Percentiles rank a stretch among this genome's conserved stretches.
Conservation (phyloP, 2,113 vertebrate species). For the Setophaga coronata region DNA sequence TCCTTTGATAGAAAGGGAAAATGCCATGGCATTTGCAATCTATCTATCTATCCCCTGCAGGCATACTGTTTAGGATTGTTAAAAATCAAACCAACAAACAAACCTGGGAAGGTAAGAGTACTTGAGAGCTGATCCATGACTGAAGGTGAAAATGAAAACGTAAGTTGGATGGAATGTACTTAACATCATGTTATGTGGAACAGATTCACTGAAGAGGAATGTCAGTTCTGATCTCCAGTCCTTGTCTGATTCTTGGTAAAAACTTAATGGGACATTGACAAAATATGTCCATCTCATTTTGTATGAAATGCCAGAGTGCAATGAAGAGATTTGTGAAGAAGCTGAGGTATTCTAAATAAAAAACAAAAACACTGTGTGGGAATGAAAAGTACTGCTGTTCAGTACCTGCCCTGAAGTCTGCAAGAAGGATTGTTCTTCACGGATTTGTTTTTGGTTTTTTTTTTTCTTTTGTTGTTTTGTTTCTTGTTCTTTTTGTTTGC, state of each 20-base stretch:
- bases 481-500: background rate
- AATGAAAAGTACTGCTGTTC: background rate
- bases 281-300: background rate
- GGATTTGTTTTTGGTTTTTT: rapidly evolving
- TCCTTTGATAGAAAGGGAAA: background rate
- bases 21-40: background rate
- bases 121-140: background rate
- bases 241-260: background rate
- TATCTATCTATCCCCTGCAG: background rate
- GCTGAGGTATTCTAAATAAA: background rate
- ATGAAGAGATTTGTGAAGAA: background rate
- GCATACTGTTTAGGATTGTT: background rate
- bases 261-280: background rate
- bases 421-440: background rate
- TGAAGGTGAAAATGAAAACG: background rate
- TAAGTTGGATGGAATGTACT: background rate
- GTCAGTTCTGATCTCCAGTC: background rate
- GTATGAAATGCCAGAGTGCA: background rate
- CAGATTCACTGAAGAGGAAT: background rate
- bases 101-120: background rate
- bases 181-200: background rate
- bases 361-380: background rate
- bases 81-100: background rate
- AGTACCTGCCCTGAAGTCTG: background rate
- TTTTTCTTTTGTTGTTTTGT: background rate